A percentile compares a stretch with the other conserved stretches of the same genome.
These are phyloP conservation scores for Panulirus ornatus DNA, from an alignment of 1,140 invertebrate genomes.

Conservation along the genomic window DNA sequence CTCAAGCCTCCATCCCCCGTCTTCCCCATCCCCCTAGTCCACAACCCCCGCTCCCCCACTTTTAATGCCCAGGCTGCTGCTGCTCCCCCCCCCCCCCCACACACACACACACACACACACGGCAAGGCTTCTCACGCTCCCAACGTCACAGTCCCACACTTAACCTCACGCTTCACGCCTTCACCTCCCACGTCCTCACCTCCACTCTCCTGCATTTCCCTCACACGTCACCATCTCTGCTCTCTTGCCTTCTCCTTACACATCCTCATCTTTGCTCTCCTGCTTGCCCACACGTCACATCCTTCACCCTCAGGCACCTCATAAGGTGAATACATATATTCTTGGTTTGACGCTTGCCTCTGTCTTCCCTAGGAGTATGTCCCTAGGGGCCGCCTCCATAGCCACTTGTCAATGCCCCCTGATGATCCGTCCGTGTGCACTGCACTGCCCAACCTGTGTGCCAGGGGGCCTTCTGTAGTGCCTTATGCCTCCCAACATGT, in stretches of 20 bases:
- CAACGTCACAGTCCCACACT: neutral
- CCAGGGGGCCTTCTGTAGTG: too few relatives aligned
- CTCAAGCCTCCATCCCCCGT: neutral
- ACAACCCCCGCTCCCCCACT: conserved; percentile 2
- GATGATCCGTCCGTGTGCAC: too few relatives aligned
- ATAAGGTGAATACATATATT: neutral
- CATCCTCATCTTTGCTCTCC: too few relatives aligned
- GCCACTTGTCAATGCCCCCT: too few relatives aligned
- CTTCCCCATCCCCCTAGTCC: neutral
- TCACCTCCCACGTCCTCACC: neutral
- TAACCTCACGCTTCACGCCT: neutral
- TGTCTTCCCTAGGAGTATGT: too few relatives aligned
- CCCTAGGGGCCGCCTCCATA: too few relatives aligned
- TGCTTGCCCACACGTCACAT: neutral
- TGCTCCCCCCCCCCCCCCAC: neutral
- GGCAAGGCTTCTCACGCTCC: neutral
- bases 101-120: neutral
- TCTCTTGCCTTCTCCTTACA: neutral
- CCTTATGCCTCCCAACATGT: too few relatives aligned
- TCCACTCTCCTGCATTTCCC: too few relatives aligned
- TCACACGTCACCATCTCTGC: neutral
- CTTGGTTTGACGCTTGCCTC: too few relatives aligned
- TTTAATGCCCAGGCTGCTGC: neutral
- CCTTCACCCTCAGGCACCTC: neutral
- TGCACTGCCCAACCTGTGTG: too few relatives aligned